Evolutionary conservation across 1,140 invertebrate species (phyloP), one percentile per base, ranked within the genome.

Genomic region (Mercenaria mercenaria): DNA sequence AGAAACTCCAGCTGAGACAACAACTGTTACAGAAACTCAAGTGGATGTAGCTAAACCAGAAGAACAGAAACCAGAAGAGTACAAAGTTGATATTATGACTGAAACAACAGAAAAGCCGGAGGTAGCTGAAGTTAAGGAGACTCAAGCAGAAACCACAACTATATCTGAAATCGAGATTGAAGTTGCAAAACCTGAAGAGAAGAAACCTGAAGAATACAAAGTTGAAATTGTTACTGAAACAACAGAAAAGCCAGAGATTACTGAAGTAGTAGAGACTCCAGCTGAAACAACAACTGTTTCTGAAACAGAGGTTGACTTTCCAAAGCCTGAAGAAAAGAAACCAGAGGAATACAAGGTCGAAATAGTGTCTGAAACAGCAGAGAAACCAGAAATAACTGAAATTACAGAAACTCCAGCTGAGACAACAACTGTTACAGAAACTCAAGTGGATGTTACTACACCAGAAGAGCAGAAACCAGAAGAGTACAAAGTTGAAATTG

Each of bases 311-410:
- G 61, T 93, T n/a, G 93, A 94, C 15, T n/a, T 92, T 72, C 79
- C 32, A 18, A 34, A 88, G 39, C 64, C 88, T 41, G 72, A 87
- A 64, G 43, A 61, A 47, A 61, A 76, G 56, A 69, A 74, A 50
- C 79, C 79, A 34, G 52, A 87, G 34, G 72, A 87, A 47, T 77
- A 37, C 74, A 80, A 77, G 82, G 88, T 87, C 74, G 88, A 84
- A 74, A 59, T 74, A 26, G 20, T 67, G 20, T 72, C 69, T 59
- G 86, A 87, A 69, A 56, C 50, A n/a, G n/a, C 34, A 50, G 91
- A 85, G 13, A 43, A 59, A 95, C 96, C 32, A 96, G 92, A 82
- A 43, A 76, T 72, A 74, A 92, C 80, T 32, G 64, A 84, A 39
- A 74, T 84, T 29, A 47, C 18, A 43, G 85, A 90, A 83, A 84